These are phyloP conservation scores for Trididemnum miniatum DNA, from an alignment of 23 tunicate species.

Conservation along the genomic window DNA sequence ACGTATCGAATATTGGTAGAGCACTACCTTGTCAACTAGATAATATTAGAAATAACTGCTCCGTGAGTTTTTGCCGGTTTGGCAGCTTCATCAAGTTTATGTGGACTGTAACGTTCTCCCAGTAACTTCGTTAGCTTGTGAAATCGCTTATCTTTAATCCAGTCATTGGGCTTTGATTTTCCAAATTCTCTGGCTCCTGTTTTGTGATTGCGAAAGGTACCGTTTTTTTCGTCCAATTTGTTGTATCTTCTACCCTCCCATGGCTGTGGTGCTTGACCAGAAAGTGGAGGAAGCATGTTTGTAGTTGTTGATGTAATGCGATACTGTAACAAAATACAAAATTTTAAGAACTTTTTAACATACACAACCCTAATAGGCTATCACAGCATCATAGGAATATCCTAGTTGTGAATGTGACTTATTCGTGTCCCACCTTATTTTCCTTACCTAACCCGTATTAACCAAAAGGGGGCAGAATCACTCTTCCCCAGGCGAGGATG, in stretches of 20 bases:
- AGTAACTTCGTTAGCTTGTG: slow-evolving; percentile 56
- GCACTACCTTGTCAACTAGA: neutral
- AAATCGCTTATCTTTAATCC: slow-evolving; percentile 67
- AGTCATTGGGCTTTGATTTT: slow-evolving; percentile 32
- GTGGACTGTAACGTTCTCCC: slow-evolving; percentile 68
- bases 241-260: neutral
- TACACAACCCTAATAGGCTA: too few species aligned
- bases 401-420: too few species aligned
- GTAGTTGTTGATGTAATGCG: too few species aligned
- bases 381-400: too few species aligned
- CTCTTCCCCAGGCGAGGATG: too few species aligned
- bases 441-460: too few species aligned
- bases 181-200: neutral
- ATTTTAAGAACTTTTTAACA: too few species aligned
- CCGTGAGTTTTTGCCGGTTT: neutral
- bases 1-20: too few species aligned
- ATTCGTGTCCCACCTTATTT: too few species aligned
- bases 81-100: neutral
- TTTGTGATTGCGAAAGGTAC: neutral
- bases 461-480: too few species aligned
- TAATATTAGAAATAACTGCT: neutral
- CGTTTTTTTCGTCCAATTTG: neutral
- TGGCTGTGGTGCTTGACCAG: neutral
- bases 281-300: neutral
- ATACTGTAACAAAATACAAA: too few species aligned